Evolutionary conservation across 2,888 invertebrate species (phyloP).

Genomic region (Enoplolaimus lenunculus): DNA sequence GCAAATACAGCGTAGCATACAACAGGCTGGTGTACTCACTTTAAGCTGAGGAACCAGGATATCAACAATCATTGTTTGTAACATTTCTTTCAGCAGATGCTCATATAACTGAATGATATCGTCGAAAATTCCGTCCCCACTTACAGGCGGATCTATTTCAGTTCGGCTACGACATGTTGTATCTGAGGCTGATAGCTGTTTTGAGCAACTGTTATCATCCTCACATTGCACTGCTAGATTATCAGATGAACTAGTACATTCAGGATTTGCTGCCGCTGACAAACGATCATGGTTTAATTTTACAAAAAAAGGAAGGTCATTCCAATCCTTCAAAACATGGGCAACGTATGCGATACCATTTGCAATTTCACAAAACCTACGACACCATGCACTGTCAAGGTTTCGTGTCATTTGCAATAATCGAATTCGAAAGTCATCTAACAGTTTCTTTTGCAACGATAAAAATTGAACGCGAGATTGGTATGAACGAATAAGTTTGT

Average conservation of each 20-base stretch:
- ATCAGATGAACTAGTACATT: too few relatives aligned
- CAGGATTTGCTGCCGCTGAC: too few relatives aligned
- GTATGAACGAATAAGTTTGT: conserved; percentile 25
- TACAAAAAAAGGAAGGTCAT: conserved; percentile 15
- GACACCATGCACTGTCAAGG: not conserved
- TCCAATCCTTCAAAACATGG: conserved; percentile 12
- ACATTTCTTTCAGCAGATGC: conserved; percentile 6
- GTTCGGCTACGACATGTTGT: too few relatives aligned
- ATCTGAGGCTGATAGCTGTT: too few relatives aligned
- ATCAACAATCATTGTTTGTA: not conserved
- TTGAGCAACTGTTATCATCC: too few relatives aligned
- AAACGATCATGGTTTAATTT: not conserved
- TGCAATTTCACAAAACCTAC: not conserved
- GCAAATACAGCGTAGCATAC: too few relatives aligned
- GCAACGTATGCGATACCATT: conserved; percentile 14
- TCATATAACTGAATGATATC: not conserved
- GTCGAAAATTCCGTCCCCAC: not conserved
- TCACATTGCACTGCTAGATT: too few relatives aligned
- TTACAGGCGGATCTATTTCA: too few relatives aligned
- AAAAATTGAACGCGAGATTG: conserved; percentile 56
- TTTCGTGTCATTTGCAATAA: conserved; percentile 60
- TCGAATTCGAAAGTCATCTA: conserved; percentile 77
- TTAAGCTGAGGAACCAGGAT: not conserved
- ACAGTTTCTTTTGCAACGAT: conserved; percentile 68
- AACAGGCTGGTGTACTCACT: too few relatives aligned